phyloP scores from a whole-genome alignment of 2,113 vertebrate genomes.

The Girardinichthys multiradiatus region DNA sequence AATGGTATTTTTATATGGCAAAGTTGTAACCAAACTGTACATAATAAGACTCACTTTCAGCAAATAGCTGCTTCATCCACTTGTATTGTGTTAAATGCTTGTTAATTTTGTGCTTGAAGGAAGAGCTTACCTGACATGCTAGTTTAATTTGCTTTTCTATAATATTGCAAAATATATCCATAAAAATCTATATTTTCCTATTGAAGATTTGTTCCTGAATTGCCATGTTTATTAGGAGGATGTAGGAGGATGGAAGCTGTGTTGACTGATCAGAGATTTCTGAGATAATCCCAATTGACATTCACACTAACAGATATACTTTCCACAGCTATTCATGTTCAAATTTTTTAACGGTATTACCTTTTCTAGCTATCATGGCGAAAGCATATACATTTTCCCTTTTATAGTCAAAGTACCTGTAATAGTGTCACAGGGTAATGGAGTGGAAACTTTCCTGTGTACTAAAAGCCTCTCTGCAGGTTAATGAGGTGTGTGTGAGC shows the following conservation, averaged over 20 bases:
- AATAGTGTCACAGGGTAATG: conserved; percentile 57
- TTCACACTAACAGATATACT: neutral
- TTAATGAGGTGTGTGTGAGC: conserved; percentile 49
- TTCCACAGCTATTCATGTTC: neutral
- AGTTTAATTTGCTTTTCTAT: neutral
- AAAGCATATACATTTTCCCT: conserved; percentile 19
- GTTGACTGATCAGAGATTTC: neutral
- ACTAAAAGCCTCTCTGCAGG: conserved; percentile 47
- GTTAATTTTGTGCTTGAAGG: neutral
- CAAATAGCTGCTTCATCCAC: too few relatives aligned
- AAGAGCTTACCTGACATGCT: neutral
- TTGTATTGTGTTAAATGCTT: neutral
- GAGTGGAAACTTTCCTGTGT: conserved; percentile 52
- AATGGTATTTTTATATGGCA: too few relatives aligned
- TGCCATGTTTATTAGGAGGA: neutral
- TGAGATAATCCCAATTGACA: neutral
- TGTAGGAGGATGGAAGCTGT: neutral
- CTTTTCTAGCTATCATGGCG: conserved; percentile 7
- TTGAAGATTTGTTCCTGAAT: neutral
- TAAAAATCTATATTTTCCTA: neutral
- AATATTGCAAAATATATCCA: neutral
- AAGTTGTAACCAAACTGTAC: too few relatives aligned
- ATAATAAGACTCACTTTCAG: neutral
- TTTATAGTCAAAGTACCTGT: conserved; percentile 39
- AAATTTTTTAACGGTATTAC: neutral